Percentiles rank a stretch among this genome's conserved stretches.
Evolutionary conservation across 2,113 vertebrate genomes (phyloP).

Genomic region (Varanus salvator): DNA sequence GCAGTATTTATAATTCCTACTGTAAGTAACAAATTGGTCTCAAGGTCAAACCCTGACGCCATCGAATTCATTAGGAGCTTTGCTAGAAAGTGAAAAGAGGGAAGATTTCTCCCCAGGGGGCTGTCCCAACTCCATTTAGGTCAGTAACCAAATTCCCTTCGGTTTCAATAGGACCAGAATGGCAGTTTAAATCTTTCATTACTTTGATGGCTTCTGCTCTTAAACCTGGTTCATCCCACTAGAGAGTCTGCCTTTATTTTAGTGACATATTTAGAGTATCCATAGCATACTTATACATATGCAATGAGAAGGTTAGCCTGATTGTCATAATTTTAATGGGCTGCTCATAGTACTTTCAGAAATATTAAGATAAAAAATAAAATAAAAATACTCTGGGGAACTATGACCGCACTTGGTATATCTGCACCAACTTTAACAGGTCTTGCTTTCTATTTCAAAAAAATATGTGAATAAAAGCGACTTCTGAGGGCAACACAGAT

Average conservation of each 20-base stretch:
- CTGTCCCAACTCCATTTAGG: neutral
- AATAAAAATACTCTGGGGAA: no score
- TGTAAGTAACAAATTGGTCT: conserved; percentile 26
- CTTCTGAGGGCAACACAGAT: no score
- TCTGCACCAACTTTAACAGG: neutral
- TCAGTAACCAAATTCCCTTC: conserved; percentile 1
- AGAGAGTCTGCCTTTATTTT: neutral
- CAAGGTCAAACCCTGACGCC: neutral
- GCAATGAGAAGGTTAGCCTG: neutral
- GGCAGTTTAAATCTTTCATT: conserved; percentile 12
- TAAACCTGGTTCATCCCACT: neutral
- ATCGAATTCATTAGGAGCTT: conserved; percentile 2
- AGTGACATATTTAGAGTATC: neutral
- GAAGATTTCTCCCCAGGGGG: neutral
- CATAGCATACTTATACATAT: no score
- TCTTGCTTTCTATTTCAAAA: neutral
- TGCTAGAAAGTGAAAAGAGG: neutral
- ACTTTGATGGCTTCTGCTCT: neutral
- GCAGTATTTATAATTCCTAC: neutral
- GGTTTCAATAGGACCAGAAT: neutral
- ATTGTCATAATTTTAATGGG: neutral
- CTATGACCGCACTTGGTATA: neutral
- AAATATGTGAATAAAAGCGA: no score
- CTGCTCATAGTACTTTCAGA: neutral
- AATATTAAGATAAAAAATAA: neutral